Evolutionary conservation across 1,140 invertebrate genomes (phyloP).

Genomic region (Eriocheir sinensis): DNA sequence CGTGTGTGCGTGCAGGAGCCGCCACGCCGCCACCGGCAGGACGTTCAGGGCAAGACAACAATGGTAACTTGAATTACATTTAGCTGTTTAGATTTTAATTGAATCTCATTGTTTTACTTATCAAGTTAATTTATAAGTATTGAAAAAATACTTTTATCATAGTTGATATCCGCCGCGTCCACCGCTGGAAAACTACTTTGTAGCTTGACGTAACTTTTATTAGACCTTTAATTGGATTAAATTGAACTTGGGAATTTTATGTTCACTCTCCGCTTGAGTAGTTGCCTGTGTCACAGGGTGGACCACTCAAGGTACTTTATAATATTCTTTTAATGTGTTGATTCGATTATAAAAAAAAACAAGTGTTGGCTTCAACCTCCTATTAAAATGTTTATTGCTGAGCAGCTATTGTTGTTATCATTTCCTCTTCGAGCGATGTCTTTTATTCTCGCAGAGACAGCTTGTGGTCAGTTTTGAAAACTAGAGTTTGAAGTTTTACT

Average conservation of each 20-base stretch:
- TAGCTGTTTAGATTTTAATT: not conserved
- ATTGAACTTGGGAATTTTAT: conserved; percentile 26
- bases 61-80: not conserved
- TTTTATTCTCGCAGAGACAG: no score
- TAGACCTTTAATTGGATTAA: not conserved
- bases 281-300: not conserved
- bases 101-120: conserved; percentile 26
- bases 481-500: no score
- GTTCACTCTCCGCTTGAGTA: not conserved
- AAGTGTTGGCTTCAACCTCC: not conserved
- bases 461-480: not conserved
- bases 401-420: not conserved
- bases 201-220: not conserved
- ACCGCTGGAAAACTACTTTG: not conserved
- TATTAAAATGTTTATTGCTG: not conserved
- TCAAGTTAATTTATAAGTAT: no score
- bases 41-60: not conserved
- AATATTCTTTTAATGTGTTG: not conserved
- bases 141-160: not conserved
- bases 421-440: not conserved
- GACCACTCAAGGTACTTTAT: not conserved
- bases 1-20: no score
- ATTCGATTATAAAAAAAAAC: not conserved
- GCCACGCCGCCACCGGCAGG: no score
- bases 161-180: not conserved